Evolutionary conservation across 1,140 invertebrate species (phyloP), one percentile per base, ranked within the genome.

Genomic region (Drosophila lini): DNA sequence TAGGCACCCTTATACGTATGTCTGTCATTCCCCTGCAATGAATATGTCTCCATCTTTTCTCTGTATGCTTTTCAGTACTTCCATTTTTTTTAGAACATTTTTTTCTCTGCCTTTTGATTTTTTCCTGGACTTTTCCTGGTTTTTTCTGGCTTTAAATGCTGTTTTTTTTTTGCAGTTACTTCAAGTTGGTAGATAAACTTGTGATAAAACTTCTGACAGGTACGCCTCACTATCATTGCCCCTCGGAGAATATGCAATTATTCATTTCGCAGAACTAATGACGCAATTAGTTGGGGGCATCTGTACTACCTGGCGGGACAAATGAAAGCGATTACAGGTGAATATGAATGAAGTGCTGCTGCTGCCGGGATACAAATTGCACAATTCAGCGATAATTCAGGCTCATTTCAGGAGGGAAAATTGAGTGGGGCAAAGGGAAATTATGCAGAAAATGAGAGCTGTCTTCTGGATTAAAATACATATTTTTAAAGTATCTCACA

Each of bases 141-240:
- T 22, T 22, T 22, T 22, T 22, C 22, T 22, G 31, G 22, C 48
- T 47, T 78, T 81, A 81, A 78, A 67, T 58, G 78, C 44, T 78
- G 68, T 75, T 85, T 86, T 75, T 85, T 86, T 19, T 19, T 19
- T 19, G 78, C 62, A 76, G 40, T 64, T 59, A 61, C 25, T 59
- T 47, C 48, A 59, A 84, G 64, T 86, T 78, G 28, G 58, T 34
- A 70, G 78, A 67, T 78, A 85, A 85, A 85, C 60, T 78, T 75
- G 47, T 22, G 53, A 76, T 52, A 69, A 63, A 85, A 85, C 64
- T 88, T 88, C 60, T 59, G 70, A 62, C 61, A 70, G 73, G 36
- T 58, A 38, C 41, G 31, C 50, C 47, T 65, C 10, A 31, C 22
- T 36, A 47, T 64, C 42, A 47, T 19, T 42, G 3, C 28, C 28